Evolutionary conservation across 2,113 vertebrate genomes (phyloP), one percentile per base, ranked within the genome.

Genomic region (Rhinoderma darwinii): DNA sequence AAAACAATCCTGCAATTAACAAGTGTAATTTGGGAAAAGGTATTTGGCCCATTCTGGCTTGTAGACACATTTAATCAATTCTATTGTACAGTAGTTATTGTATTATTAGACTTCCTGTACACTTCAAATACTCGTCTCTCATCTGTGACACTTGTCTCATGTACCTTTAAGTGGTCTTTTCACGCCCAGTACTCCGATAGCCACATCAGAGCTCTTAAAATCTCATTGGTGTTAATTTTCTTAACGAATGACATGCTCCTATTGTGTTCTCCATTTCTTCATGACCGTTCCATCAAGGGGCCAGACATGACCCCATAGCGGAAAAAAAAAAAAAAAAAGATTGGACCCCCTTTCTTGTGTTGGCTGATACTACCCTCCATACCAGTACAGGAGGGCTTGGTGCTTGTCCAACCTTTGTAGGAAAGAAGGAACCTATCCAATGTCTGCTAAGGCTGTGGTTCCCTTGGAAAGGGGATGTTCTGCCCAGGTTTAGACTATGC

Each of bases 1-100:
- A 43, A 66, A 66, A 82, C 59, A 63, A 63, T 63, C 79, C 56
- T 20, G 79, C 79, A 82, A 82, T 82, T 63, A 82, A 82, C 56
- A 44, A 20, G 37, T 27, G 39, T 82, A 35, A 78, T 78, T 20
- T 51, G 75, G 54, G 47, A 14, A 32, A 22, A 35, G 47, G 47
- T 35, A n/a, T 51, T 78, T 78, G 75, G 75, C 47, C 15, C 47
- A 35, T 51, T n/a, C 50, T 54, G 75, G 75, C 75, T 54, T 32
- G 27, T 78, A 30, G 75, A 78, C 32, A 25, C 47, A 37, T 54
- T 78, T 12, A 51, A 78, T 78, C 75, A 78, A 78, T 78, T 78
- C 50, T 14, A 18, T 77, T 77, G 47, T 76, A 76, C 25, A 7
- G 44, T 43, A 5, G 43, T 54, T 78, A 70, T 50, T 78, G 43